A percentile compares a stretch with the other conserved stretches of the same genome.
phyloP scores from a whole-genome alignment of 2,113 vertebrate genomes.

The Oreocharis arfaki region DNA sequence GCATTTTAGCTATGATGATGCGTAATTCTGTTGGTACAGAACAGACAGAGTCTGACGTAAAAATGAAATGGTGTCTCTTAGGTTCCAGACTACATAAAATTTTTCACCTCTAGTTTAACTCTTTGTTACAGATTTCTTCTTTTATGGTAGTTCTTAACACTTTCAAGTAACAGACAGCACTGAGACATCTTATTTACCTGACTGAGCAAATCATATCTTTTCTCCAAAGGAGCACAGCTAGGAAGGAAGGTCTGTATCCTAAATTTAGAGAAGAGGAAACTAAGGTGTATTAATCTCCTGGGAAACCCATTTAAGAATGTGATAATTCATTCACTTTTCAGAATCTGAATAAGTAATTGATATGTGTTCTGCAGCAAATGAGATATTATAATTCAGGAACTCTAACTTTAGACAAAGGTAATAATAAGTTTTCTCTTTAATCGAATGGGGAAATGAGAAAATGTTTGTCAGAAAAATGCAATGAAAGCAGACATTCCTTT shows the following conservation, averaged over 20 bases:
- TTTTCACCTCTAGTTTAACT: background rate
- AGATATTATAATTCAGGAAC: background rate
- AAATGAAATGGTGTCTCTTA: slow-evolving; percentile 9
- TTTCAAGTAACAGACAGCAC: slow-evolving; percentile 18
- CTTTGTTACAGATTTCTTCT: background rate
- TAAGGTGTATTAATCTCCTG: slow-evolving; percentile 35
- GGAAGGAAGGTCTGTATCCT: slow-evolving; percentile 35
- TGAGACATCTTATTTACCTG: background rate
- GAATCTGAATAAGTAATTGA: background rate
- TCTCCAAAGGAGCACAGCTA: slow-evolving; percentile 30
- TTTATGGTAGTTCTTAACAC: background rate
- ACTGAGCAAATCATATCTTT: background rate
- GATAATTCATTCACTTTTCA: slow-evolving; percentile 57
- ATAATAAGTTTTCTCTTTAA: background rate
- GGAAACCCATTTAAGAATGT: slow-evolving; percentile 50
- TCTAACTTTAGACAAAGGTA: background rate
- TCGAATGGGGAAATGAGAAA: background rate
- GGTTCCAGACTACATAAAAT: background rate
- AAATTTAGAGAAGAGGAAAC: slow-evolving; percentile 52
- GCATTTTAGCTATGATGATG: background rate
- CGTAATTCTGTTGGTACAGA: background rate
- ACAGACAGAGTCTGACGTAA: background rate
- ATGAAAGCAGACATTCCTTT: background rate
- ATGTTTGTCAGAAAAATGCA: background rate
- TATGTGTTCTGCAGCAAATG: background rate